Conservation (phyloP, 2,888 invertebrate species). For the Pecten maximus region DNA sequence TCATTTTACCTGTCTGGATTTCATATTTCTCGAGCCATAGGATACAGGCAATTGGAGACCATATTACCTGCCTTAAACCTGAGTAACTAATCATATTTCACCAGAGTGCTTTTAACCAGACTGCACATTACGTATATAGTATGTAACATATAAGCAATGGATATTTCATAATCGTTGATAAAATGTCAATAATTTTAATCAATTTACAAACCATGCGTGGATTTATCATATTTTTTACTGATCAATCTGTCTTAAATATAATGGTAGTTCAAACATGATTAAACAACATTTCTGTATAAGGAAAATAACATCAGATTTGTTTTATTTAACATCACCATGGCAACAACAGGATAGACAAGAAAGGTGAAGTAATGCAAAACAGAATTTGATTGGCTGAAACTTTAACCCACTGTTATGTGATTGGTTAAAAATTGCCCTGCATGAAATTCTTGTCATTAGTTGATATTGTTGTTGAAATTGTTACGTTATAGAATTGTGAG, state of each 20-base stretch:
- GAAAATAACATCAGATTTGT: background rate
- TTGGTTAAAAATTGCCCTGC: constrained; percentile 31
- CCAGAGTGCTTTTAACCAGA: no score
- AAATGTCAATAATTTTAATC: background rate
- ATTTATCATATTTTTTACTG: background rate
- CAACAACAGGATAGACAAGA: constrained; percentile 69
- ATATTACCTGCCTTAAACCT: no score
- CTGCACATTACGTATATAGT: background rate
- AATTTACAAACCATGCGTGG: background rate
- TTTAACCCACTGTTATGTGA: constrained; percentile 14
- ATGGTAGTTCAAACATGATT: no score
- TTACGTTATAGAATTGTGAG: background rate
- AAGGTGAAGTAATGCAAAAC: constrained; percentile 64
- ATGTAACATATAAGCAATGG: background rate
- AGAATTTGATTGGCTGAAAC: background rate
- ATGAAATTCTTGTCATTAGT: constrained; percentile 24
- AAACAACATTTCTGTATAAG: no score
- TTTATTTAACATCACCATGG: constrained; percentile 51
- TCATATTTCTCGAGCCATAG: no score
- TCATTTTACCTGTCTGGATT: no score
- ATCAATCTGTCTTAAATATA: background rate
- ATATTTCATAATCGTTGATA: background rate
- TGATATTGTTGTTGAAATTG: constrained; percentile 20
- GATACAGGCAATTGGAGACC: no score
- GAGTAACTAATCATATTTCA: no score